phyloP scores from a whole-genome alignment of 2,113 vertebrate species.

The Cephalopterus ornatus region DNA sequence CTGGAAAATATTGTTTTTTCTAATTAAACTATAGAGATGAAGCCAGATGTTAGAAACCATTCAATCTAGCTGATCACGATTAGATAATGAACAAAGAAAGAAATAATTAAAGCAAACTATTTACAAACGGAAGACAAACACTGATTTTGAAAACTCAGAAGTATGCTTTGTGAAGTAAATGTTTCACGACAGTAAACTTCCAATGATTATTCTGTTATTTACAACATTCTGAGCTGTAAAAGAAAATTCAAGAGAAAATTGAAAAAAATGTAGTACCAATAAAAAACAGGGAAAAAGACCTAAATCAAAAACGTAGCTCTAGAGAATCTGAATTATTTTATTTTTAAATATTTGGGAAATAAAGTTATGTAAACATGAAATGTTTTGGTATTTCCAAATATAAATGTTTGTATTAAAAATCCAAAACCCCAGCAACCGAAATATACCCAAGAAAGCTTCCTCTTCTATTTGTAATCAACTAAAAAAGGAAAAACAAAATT shows the following conservation, averaged over 20 bases:
- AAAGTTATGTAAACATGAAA: neutral
- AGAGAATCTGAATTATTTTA: neutral
- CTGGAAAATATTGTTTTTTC: neutral
- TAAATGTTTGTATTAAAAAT: neutral
- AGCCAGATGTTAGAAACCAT: neutral
- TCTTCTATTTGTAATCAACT: neutral
- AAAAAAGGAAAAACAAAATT: neutral
- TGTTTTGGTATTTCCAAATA: neutral
- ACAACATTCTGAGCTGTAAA: neutral
- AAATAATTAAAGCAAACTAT: neutral
- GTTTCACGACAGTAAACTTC: neutral
- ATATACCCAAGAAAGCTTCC: neutral
- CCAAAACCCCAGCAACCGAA: neutral
- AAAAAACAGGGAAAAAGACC: neutral
- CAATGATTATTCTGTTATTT: neutral
- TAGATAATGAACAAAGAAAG: neutral
- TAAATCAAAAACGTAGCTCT: neutral
- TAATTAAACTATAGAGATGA: neutral
- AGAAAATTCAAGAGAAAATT: neutral
- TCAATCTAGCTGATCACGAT: neutral
- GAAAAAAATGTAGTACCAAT: neutral
- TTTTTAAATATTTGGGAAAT: neutral
- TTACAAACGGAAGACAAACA: neutral
- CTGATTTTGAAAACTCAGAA: neutral
- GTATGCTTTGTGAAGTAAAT: neutral